Evolutionary conservation across 2,888 invertebrate species (phyloP), one percentile per base, ranked within the genome.

Genomic region (Enchytraeus crypticus): DNA sequence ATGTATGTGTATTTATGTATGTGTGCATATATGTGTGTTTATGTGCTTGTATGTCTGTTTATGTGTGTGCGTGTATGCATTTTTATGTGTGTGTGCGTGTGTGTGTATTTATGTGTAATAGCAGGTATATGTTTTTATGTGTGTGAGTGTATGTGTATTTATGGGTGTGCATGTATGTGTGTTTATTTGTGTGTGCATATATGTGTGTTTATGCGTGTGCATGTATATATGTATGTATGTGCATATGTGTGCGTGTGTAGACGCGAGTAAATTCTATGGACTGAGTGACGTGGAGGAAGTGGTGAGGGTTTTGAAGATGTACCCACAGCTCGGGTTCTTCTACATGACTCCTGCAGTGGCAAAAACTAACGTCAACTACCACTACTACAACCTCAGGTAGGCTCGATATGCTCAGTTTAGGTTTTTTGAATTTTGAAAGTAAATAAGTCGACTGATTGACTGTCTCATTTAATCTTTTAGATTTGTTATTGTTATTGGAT

Each of bases 341-440:
- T 91, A 91, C 74, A 84, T 91, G 82, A 83, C 76, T 60, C 79
- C 77, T n/a, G 75, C 74, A 32, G 76, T 78, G 26, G 72, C 76
- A 3, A 79, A 79, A 64, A 74, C 74, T n/a, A 76, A 77, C 1
- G 76, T 78, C 34, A 66, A 73, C 23, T 78, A 78, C 61, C 79
- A 80, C 64, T 79, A 78, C 67, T 79, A 79, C 68, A 79, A 78
- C 64, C 73, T 79, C 53, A 77, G 74, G 79, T 79, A 69, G 68
- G 76, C 27, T 11, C 34, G 1, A 2, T 23, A 54, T 33, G 23
- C 33, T 53, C 23, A 23, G n/a, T n/a, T 18, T 11, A 5, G 18
- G 18, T 30, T 5, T 32, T 29, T 51, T 53, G 21, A 21, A 21
- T 1, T 14, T 53, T 23, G 26, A 27, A 21, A 21, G 21, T 53